Conservation (phyloP, 2,113 vertebrate species). For the Pygathrix nemaeus region DNA sequence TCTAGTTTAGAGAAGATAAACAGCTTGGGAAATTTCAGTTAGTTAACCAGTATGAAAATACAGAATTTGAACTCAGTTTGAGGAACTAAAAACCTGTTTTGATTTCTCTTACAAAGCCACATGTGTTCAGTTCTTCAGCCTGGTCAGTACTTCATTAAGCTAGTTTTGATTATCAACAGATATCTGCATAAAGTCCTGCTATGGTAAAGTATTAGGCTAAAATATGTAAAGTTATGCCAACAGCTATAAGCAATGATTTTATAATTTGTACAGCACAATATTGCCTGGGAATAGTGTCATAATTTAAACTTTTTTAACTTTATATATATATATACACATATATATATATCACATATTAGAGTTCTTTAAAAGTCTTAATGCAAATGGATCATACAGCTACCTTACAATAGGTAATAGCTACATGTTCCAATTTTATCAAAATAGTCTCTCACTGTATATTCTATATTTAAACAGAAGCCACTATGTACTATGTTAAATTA, state of each 20-base stretch:
- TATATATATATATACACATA: too few species aligned
- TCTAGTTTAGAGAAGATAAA: neutral
- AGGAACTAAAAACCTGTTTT: neutral
- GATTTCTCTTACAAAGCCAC: neutral
- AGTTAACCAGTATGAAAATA: neutral
- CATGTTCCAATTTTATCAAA: neutral
- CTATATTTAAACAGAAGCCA: neutral
- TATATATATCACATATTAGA: neutral
- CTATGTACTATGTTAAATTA: neutral
- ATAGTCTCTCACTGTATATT: neutral
- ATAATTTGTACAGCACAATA: neutral
- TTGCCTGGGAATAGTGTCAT: neutral
- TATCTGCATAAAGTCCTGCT: neutral
- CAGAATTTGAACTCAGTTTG: neutral
- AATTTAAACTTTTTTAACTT: neutral
- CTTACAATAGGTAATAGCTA: neutral
- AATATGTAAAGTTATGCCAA: neutral
- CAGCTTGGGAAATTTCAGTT: neutral
- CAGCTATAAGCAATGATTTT: neutral
- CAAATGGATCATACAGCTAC: neutral
- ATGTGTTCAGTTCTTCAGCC: neutral
- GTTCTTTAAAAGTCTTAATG: neutral
- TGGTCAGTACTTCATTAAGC: neutral
- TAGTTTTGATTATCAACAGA: neutral
- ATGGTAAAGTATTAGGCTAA: neutral